Evolutionary conservation across 2,113 vertebrate species (phyloP), one percentile per base, ranked within the genome.

Genomic region (Tautogolabrus adspersus): DNA sequence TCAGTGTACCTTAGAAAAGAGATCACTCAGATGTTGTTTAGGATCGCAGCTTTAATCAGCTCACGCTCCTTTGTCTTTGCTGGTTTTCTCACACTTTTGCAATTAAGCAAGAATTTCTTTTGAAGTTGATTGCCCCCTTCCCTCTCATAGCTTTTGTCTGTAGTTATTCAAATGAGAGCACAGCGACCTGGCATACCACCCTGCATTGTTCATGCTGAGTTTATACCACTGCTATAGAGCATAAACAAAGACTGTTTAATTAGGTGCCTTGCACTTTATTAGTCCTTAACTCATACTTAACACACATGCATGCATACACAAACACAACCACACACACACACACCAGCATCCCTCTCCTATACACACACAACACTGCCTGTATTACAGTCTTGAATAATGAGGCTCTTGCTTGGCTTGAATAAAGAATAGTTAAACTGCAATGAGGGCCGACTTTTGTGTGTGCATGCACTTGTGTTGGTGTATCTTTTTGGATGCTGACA

Each of bases 231-330:
- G 81, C 82, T 88, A 89, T 87, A 88, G 86, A 87, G 77, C 63
- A 82, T 92, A 94, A 92, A 95, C 90, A 94, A 93, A 93, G 82
- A 89, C 89, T 92, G 85, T 91, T 94, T 94, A 94, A 95, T 94
- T 94, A 94, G 91, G 69, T 86, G 87, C 91, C 88, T 85, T 88
- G 83, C 87, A 83, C 84, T 94, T 93, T 93, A 93, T 90, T 90
- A 92, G 86, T 90, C 88, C 84, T 92, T 88, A 89, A 92, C 89
- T 89, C 91, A 90, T 89, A 90, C 73, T 89, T 87, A 90, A 92
- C 85, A 87, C 79, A 84, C 72, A 80, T 67, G 16, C 73, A 60
- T 26, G 42, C 68, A 26, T 47, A 56, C 56, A 63, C 51, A 75
- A 34, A 59, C 47, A n/a, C n/a, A n/a, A n/a, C n/a, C n/a, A n/a